Evolutionary conservation across 30 jellyfish, hydroid and myxozoan species (phyloP).

Genomic region (Haliclystus octoradiatus): DNA sequence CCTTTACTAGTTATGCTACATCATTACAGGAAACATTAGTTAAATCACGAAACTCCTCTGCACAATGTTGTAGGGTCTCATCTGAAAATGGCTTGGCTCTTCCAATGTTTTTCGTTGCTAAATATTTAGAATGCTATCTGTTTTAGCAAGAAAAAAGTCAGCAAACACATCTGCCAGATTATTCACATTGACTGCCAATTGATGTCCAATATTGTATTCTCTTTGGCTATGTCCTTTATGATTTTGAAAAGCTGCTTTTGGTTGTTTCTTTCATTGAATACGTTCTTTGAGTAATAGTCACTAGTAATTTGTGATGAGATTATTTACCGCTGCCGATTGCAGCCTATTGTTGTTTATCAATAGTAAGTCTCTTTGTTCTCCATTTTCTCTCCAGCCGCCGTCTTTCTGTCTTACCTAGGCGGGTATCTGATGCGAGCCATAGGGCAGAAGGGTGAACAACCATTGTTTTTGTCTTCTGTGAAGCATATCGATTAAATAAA

Average conservation of each 20-base stretch:
- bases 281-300: background rate
- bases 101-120: background rate
- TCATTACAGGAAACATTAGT: background rate
- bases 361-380: background rate
- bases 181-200: background rate
- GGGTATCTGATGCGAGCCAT: background rate
- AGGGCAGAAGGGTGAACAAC: background rate
- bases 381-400: background rate
- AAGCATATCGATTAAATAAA: background rate
- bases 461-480: background rate
- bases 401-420: background rate
- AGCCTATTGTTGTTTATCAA: background rate
- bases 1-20: background rate
- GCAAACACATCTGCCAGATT: background rate
- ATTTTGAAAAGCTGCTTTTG: background rate
- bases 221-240: background rate
- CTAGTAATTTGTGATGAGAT: background rate
- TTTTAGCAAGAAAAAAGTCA: too few relatives aligned
- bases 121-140: background rate
- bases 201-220: background rate
- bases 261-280: background rate
- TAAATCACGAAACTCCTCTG: too few relatives aligned
- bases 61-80: background rate
- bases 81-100: background rate
- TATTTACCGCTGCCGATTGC: background rate